Conservation (phyloP, 2,113 vertebrate genomes). For the Ciconia stormi region DNA sequence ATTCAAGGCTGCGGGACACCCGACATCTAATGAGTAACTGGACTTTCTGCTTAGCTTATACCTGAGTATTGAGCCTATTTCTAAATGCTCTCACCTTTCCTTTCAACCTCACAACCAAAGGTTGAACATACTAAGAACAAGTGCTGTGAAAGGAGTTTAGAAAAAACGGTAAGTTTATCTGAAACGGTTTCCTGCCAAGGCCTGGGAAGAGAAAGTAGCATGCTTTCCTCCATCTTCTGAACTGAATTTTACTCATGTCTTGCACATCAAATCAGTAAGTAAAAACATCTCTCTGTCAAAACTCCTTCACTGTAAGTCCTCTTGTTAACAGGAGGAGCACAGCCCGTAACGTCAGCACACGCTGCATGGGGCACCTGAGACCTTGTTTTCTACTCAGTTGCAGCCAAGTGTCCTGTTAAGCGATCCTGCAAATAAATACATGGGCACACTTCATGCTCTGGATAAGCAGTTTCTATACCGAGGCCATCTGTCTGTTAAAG, state of each 20-base stretch:
- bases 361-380: background rate
- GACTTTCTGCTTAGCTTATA: background rate
- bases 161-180: background rate
- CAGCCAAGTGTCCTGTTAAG: background rate
- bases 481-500: background rate
- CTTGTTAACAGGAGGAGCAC: background rate
- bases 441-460: background rate
- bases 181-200: background rate
- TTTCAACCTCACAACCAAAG: background rate
- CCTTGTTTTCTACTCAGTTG: background rate
- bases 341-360: rapidly evolving
- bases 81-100: background rate
- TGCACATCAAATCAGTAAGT: background rate
- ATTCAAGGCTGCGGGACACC: background rate
- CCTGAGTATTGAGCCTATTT: background rate
- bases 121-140: background rate
- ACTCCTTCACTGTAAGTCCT: background rate
- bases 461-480: background rate
- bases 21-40: background rate
- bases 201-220: background rate
- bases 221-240: background rate
- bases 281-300: background rate
- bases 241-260: background rate
- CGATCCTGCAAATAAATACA: background rate
- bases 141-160: background rate